Evolutionary conservation across 2,797 vertebrate genomes (phyloP), one percentile per base, ranked within the genome.

Genomic region (Anabas testudineus): DNA sequence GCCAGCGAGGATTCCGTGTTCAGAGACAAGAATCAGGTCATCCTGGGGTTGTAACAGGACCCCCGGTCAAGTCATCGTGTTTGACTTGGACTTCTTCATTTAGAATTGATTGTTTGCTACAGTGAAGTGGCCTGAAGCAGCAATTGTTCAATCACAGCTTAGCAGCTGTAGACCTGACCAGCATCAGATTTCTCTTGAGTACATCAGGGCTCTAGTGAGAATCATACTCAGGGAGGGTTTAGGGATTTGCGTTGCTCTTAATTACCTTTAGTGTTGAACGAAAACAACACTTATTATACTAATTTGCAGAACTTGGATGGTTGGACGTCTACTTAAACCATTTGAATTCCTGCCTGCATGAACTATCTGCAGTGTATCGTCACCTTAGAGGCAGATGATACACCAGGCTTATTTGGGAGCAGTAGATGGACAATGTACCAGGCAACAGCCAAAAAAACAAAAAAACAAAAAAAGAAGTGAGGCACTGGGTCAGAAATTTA

Each of bases 401-500:
- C 53, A 59, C 60, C n/a, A 47, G 43, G 21, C 69, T 71, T 47
- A 19, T 67, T 2, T 70, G 21, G 49, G 60, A 57, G 51, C 55
- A 56, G 24, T 14, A 51, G 43, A 85, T 24, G 59, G 49, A 52
- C 57, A 49, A 65, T 63, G 73, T 41, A 83, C 70, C 69, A 65
- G 55, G 53, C 71, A 82, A 56, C 46, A 61, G 49, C 66, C 52
- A 55, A 69, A 66, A 72, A 78, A 80, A 36, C n/a, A n/a, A n/a
- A n/a, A n/a, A n/a, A n/a, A n/a, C n/a, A n/a, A n/a, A n/a, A n/a
- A n/a, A n/a, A n/a, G n/a, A n/a, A n/a, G 34, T 47, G 55, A 70
- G 59, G 78, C 34, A 47, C 53, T 0, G 45, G 70, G 67, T 83
- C 43, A 61, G 59, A 78, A 43, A 86, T 88, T 21, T 85, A 85